Evolutionary conservation across 2,113 vertebrate species (phyloP).

Genomic region (Lophochroa leadbeateri): DNA sequence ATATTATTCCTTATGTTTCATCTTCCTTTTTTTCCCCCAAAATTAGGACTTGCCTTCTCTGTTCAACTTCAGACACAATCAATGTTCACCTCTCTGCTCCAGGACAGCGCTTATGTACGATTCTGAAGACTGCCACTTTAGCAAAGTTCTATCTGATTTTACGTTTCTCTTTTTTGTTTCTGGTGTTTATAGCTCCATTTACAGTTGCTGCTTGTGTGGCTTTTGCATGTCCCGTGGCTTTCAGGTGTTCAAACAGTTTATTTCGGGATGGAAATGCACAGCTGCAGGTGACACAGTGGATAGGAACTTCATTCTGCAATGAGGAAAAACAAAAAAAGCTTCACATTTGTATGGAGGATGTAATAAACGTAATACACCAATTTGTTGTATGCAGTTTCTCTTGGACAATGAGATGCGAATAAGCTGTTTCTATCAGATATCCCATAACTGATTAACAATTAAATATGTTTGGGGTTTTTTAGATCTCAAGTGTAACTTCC

Average conservation of each 20-base stretch:
- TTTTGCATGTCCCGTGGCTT: constrained; percentile 86
- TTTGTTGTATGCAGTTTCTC: background rate
- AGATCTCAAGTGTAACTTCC: background rate
- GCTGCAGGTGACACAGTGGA: constrained; percentile 85
- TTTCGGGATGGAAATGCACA: constrained; percentile 89
- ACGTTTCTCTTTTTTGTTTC: constrained; percentile 87
- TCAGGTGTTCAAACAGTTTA: constrained; percentile 94
- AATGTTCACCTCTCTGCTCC: constrained; percentile 24
- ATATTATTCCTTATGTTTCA: background rate
- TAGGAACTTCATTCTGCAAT: constrained; percentile 76
- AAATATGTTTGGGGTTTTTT: background rate
- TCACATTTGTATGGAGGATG: background rate
- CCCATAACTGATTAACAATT: background rate
- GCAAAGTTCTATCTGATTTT: constrained; percentile 79
- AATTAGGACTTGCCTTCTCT: background rate
- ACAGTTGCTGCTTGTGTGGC: constrained; percentile 58
- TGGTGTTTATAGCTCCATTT: constrained; percentile 50
- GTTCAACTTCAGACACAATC: constrained; percentile 21
- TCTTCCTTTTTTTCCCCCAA: background rate
- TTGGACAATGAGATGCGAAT: background rate
- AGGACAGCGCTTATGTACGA: background rate
- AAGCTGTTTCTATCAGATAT: background rate
- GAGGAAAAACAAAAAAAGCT: background rate
- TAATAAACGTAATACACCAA: background rate
- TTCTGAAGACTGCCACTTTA: background rate